Conservation (phyloP, 2,888 invertebrate species). For the Tryphoninae sp. region DNA sequence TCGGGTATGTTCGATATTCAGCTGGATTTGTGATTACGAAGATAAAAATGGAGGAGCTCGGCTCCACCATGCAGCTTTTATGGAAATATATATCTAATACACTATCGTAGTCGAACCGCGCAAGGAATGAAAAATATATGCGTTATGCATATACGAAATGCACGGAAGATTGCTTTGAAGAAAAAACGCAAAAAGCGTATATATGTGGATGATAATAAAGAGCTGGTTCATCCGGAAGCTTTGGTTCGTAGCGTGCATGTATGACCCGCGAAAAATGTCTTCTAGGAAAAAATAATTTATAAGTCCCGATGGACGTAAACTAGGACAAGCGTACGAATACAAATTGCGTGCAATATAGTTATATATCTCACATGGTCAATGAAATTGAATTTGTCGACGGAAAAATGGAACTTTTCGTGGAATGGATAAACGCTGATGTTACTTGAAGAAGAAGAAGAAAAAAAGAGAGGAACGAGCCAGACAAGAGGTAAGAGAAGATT, state of each 20-base stretch:
- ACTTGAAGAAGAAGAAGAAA: constrained; percentile 30
- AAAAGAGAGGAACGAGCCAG: constrained; percentile 33
- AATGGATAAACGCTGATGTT: constrained; percentile 36
- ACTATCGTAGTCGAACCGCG: constrained; percentile 31
- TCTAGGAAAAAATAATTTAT: constrained; percentile 24
- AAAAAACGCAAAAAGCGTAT: constrained; percentile 14
- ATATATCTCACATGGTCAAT: constrained; percentile 11
- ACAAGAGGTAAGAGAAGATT: constrained; percentile 53
- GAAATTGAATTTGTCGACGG: constrained; percentile 24
- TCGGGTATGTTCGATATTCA: constrained; percentile 50
- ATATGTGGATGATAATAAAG: constrained; percentile 13
- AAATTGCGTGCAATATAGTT: background rate
- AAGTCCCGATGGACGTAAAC: background rate
- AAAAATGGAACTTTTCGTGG: constrained; percentile 34
- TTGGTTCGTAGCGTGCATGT: background rate
- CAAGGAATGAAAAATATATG: constrained; percentile 38
- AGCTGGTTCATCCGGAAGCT: constrained; percentile 15
- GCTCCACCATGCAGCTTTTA: constrained; percentile 19
- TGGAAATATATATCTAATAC: constrained; percentile 30
- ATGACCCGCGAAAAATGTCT: background rate
- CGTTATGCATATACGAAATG: background rate
- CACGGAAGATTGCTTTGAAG: constrained; percentile 23
- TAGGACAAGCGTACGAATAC: background rate
- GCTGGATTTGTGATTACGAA: constrained; percentile 55
- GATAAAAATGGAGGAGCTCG: constrained; percentile 45